These are phyloP conservation scores for Patella depressa DNA, from an alignment of 2,888 invertebrate species.

Conservation along the genomic window DNA sequence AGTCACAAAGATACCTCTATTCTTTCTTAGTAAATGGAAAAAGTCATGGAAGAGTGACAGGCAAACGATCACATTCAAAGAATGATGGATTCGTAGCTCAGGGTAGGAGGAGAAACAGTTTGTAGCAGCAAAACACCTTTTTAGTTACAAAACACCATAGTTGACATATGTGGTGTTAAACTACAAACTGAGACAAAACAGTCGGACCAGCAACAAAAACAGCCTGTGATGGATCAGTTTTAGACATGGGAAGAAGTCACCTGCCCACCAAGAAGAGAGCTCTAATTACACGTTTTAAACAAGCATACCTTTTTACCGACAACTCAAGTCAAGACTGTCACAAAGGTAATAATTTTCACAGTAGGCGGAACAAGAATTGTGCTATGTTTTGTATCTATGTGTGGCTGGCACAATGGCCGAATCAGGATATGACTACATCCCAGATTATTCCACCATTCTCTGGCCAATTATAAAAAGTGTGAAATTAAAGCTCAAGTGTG, in stretches of 20 bases:
- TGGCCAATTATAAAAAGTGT: too few relatives aligned
- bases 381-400: not conserved
- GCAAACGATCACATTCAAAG: not conserved
- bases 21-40: not conserved
- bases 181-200: not conserved
- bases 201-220: not conserved
- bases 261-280: not conserved
- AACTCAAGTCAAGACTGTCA: not conserved
- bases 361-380: not conserved
- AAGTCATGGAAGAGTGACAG: not conserved
- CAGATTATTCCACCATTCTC: too few relatives aligned
- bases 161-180: conserved; percentile 2
- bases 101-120: conserved; percentile 1
- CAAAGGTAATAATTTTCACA: conserved; percentile 1
- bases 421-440: too few relatives aligned
- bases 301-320: conserved; percentile 7
- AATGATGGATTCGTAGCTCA: not conserved
- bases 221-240: conserved; percentile 1
- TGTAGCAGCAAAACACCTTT: conserved; percentile 10
- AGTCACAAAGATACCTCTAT: not conserved
- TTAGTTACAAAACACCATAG: not conserved
- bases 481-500: too few relatives aligned
- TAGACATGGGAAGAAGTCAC: conserved; percentile 6
- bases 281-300: conserved; percentile 7
- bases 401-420: not conserved